Evolutionary conservation across 1,140 invertebrate species (phyloP).

Genomic region (Oscheius sp.): DNA sequence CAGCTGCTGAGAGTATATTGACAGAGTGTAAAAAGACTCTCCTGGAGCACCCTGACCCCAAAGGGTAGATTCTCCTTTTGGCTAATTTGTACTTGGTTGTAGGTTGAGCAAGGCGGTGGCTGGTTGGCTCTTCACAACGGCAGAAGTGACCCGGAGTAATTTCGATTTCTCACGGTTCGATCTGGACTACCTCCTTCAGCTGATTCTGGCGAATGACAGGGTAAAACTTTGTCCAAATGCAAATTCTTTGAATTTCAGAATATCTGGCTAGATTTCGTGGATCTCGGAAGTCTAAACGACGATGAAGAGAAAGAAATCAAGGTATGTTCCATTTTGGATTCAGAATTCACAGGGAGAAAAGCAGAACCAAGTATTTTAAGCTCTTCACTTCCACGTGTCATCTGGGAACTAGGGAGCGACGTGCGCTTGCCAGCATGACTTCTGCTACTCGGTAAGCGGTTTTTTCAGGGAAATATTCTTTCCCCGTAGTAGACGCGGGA

Average conservation of each 20-base stretch:
- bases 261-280: constrained; percentile 27
- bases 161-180: constrained; percentile 34
- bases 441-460: too few species aligned
- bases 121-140: constrained; percentile 24
- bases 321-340: neutral
- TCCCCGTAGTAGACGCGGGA: too few species aligned
- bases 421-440: too few species aligned
- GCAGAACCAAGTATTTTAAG: neutral
- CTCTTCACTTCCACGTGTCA: neutral
- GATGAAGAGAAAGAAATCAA: constrained; percentile 6
- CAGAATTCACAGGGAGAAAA: constrained; percentile 5
- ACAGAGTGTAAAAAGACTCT: constrained; percentile 16
- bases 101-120: constrained; percentile 25
- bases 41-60: neutral
- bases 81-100: too few species aligned
- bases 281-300: neutral
- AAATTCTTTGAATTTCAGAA: constrained; percentile 11
- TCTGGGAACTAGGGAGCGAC: neutral
- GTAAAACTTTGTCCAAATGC: neutral
- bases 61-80: neutral
- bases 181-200: constrained; percentile 35
- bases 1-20: neutral
- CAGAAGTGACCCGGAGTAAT: constrained; percentile 14
- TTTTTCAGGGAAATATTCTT: too few species aligned
- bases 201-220: constrained; percentile 5